Base-by-base conservation (phyloP, 2,797 vertebrate species). In the Acanthiza pusilla region DNA sequence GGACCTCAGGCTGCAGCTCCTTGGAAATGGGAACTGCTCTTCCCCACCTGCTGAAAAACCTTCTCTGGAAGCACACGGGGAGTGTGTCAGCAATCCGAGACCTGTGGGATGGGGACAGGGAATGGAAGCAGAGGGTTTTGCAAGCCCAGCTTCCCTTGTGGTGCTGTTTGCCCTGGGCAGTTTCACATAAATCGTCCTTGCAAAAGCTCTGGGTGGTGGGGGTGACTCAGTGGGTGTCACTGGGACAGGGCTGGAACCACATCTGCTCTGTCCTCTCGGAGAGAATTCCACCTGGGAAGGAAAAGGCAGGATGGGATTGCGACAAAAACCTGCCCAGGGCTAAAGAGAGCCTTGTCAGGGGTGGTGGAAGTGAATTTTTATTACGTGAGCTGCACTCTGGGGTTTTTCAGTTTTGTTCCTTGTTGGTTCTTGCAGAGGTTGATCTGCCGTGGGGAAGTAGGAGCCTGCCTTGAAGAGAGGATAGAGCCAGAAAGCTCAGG, bases 211-310 rank as follows among this genome's bases (percentile, higher is more conserved):
- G 75, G 53, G 50, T 0, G 1, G 11, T 16, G 76, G 27, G 47
- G 74, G 13, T 96, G 96, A 94, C 91, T 96, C 94, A 89, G 2
- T 6, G 9, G 13, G n/a, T 5, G 7, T 85, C 92, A 85, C 62
- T n/a, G 51, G 43, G n/a, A 38, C 61, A 27, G 53, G 53, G n/a
- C 19, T 48, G 67, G 14, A 38, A 29, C 77, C 17, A 27, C 48
- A 5, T 7, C 2, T 2, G 16, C 12, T 14, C 34, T 7, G 82
- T 43, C 29, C 55, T 70, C 43, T n/a, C 1, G 0, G 30, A 25
- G 38, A 43, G 10, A 70, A 75, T 58, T 43, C 27, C 17, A 10
- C 11, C 6, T 16, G 63, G 62, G 22, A 76, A 29, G 42, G 57
- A 23, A 34, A 61, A 68, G 70, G 58, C 58, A 67, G 65, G 54